These are phyloP conservation scores for Tragopan temminckii DNA, from an alignment of 2,797 vertebrate genomes.

Conservation along the genomic window DNA sequence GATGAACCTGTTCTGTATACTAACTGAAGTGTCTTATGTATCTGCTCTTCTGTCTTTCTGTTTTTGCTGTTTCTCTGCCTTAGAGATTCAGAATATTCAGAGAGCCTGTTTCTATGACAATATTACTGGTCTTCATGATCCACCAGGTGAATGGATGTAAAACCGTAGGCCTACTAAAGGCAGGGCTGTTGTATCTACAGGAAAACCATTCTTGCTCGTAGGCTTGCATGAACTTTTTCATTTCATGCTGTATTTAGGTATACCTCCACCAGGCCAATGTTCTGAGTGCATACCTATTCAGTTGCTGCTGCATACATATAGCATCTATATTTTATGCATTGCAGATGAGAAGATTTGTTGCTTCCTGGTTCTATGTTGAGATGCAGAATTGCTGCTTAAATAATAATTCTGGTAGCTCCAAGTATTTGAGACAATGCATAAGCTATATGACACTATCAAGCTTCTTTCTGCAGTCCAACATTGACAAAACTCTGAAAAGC, in stretches of 20 bases:
- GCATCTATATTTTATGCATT: constrained; percentile 71
- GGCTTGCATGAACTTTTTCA: constrained; percentile 89
- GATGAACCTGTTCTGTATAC: constrained; percentile 78
- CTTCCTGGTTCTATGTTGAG: constrained; percentile 74
- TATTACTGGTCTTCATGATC: constrained; percentile 96
- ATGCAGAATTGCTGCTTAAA: constrained; percentile 63
- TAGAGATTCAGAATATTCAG: constrained; percentile 99
- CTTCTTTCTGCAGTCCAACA: constrained; percentile 73
- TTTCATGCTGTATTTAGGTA: constrained; percentile 82
- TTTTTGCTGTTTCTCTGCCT: constrained; percentile 85
- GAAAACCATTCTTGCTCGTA: constrained; percentile 85
- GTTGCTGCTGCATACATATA: constrained; percentile 78
- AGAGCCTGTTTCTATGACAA: constrained; percentile 99
- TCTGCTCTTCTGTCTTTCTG: constrained; percentile 83
- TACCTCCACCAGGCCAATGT: constrained; percentile 60
- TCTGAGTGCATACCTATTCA: constrained; percentile 72
- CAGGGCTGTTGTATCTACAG: constrained; percentile 80
- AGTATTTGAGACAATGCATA: constrained; percentile 43
- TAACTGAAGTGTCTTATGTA: constrained; percentile 84
- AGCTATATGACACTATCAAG: constrained; percentile 56
- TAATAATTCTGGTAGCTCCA: constrained; percentile 37
- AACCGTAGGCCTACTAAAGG: constrained; percentile 79
- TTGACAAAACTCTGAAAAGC: background rate
- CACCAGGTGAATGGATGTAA: constrained; percentile 93
- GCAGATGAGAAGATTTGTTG: constrained; percentile 71